Conservation (phyloP, 2,113 vertebrate species). For the Corvus hawaiiensis region DNA sequence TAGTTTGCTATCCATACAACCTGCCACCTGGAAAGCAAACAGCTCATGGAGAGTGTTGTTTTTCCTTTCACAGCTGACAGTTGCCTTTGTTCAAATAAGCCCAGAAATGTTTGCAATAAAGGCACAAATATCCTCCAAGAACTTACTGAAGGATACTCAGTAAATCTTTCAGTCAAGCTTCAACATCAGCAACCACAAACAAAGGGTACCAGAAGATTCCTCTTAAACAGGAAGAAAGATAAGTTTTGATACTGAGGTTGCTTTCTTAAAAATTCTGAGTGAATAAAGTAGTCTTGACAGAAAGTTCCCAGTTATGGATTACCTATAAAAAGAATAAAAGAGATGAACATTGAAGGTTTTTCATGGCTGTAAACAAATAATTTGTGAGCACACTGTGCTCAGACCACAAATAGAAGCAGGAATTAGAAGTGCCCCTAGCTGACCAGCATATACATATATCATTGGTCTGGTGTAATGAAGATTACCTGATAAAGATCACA, state of each 20-base stretch:
- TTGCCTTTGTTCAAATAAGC: slow-evolving; percentile 8
- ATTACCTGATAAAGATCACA: slow-evolving; percentile 98
- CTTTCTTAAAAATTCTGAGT: slow-evolving; percentile 65
- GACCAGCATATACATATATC: slow-evolving; percentile 83
- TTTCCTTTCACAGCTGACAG: neutral
- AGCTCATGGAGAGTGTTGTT: neutral
- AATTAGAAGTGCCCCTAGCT: slow-evolving; percentile 81
- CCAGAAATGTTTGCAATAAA: neutral
- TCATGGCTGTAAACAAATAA: slow-evolving; percentile 80
- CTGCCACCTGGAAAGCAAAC: neutral
- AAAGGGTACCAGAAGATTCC: neutral
- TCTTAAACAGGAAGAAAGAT: neutral
- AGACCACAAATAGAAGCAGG: slow-evolving; percentile 71
- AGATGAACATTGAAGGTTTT: slow-evolving; percentile 73
- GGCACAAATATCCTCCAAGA: slow-evolving; percentile 4
- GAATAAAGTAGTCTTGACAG: slow-evolving; percentile 63
- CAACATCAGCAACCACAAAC: neutral
- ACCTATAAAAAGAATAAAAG: slow-evolving; percentile 80
- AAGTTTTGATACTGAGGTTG: slow-evolving; percentile 48
- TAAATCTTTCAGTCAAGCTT: neutral
- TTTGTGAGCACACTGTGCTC: slow-evolving; percentile 71
- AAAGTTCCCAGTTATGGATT: slow-evolving; percentile 76
- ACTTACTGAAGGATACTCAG: neutral
- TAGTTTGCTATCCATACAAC: neutral
- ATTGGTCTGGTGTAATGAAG: slow-evolving; percentile 87